Percentiles rank a stretch among this genome's conserved stretches.
phyloP scores from a whole-genome alignment of 2,888 invertebrate species.

The Thyatira batis region DNA sequence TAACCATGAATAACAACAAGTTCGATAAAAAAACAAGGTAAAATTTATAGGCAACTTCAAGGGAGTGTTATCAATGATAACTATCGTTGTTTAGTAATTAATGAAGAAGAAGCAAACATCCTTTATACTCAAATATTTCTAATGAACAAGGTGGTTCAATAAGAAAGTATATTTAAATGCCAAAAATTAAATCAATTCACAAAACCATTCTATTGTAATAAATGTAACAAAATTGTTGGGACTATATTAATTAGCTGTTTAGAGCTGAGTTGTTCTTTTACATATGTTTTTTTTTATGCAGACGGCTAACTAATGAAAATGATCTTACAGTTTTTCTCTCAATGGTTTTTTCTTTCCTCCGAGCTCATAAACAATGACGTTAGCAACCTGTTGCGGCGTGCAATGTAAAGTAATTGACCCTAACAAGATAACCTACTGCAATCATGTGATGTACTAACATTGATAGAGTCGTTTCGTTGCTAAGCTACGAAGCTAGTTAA shows the following conservation, averaged over 20 bases:
- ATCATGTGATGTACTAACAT: neutral
- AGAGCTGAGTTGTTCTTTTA: too few species aligned
- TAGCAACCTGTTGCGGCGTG: too few species aligned
- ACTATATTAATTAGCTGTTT: too few species aligned
- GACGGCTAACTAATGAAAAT: too few species aligned
- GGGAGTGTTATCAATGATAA: neutral
- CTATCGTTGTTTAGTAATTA: neutral
- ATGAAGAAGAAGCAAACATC: neutral
- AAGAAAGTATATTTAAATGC: neutral
- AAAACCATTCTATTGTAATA: neutral
- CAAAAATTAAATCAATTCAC: neutral
- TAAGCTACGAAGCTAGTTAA: neutral
- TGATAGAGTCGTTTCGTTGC: neutral
- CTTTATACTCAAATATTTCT: neutral
- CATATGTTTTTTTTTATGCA: too few species aligned
- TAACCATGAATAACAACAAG: constrained; percentile 20
- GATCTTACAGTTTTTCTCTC: too few species aligned
- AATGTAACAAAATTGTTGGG: too few species aligned
- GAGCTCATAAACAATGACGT: too few species aligned
- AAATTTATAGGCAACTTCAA: neutral
- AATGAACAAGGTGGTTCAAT: neutral
- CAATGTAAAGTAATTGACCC: too few species aligned
- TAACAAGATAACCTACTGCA: too few species aligned
- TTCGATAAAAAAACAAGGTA: constrained; percentile 12
- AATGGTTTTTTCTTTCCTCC: too few species aligned